Percentiles rank a stretch among this genome's conserved stretches.
Evolutionary conservation across 2,113 vertebrate species (phyloP).

Genomic region (Tachysurus vachellii): DNA sequence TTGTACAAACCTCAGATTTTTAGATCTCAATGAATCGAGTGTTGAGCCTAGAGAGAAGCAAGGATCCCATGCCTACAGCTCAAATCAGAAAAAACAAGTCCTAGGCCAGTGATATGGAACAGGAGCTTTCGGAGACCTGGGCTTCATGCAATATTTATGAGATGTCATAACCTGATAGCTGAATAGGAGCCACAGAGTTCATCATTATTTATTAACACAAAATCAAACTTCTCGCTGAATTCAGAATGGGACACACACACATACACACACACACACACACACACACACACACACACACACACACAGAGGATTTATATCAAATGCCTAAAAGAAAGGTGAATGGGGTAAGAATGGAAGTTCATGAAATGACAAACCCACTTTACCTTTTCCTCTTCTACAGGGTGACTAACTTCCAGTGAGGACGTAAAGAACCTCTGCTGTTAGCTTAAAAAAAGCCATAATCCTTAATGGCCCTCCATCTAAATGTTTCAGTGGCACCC

Average conservation of each 20-base stretch:
- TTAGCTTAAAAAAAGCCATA: neutral
- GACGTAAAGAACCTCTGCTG: neutral
- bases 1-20: slow-evolving; percentile 29
- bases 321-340: neutral
- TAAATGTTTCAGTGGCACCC: slow-evolving; percentile 2
- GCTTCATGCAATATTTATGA: slow-evolving; percentile 49
- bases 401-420: neutral
- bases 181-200: slow-evolving; percentile 6
- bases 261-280: neutral
- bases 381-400: neutral
- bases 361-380: slow-evolving; percentile 1
- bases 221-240: slow-evolving; percentile 43
- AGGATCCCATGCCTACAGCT: slow-evolving; percentile 21
- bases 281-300: neutral
- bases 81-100: slow-evolving; percentile 36
- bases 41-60: slow-evolving; percentile 33
- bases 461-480: neutral
- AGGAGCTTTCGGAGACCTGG: slow-evolving; percentile 17
- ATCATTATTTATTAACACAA: slow-evolving; percentile 53
- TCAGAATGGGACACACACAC: slow-evolving; percentile 7
- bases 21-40: slow-evolving; percentile 20
- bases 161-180: slow-evolving; percentile 35
- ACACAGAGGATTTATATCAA: slow-evolving; percentile 1
- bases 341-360: neutral
- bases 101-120: slow-evolving; percentile 29